Conservation (phyloP, 2,888 invertebrate genomes). For the Oeneis ivallda region DNA sequence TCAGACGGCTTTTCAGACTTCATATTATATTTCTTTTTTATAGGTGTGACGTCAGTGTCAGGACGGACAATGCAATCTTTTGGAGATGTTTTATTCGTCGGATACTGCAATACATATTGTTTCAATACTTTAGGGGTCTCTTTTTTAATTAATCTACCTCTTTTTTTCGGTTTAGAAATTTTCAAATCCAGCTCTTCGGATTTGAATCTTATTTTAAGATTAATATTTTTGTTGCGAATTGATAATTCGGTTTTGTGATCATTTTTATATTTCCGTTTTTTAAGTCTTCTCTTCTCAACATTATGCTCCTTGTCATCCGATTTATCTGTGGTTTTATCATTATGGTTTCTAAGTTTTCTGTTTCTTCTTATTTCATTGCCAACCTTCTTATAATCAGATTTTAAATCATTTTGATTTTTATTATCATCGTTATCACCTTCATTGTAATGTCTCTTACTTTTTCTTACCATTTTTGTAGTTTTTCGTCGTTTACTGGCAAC, state of each 20-base stretch:
- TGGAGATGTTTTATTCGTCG: constrained; percentile 20
- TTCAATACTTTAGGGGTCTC: constrained; percentile 42
- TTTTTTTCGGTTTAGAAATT: constrained; percentile 43
- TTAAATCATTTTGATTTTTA: background rate
- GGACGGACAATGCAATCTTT: constrained; percentile 49
- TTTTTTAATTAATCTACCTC: constrained; percentile 15
- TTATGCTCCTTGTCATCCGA: background rate
- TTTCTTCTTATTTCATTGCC: background rate
- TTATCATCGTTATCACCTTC: background rate
- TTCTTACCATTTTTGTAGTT: constrained; percentile 27
- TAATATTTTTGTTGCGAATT: constrained; percentile 45
- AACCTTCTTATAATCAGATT: background rate
- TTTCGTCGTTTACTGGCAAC: constrained; percentile 27
- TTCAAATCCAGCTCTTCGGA: constrained; percentile 51
- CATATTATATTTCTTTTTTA: constrained; percentile 47
- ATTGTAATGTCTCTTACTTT: background rate
- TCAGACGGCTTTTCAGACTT: constrained; percentile 55
- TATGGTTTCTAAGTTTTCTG: background rate
- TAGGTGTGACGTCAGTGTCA: constrained; percentile 46
- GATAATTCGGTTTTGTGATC: constrained; percentile 37
- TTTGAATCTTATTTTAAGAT: constrained; percentile 58
- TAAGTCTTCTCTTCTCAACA: background rate
- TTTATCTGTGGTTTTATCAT: background rate
- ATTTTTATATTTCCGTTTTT: constrained; percentile 35
- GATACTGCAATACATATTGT: constrained; percentile 62